Conservation (phyloP, 2,797 vertebrate species). For the Muraenolepis orangiensis region DNA sequence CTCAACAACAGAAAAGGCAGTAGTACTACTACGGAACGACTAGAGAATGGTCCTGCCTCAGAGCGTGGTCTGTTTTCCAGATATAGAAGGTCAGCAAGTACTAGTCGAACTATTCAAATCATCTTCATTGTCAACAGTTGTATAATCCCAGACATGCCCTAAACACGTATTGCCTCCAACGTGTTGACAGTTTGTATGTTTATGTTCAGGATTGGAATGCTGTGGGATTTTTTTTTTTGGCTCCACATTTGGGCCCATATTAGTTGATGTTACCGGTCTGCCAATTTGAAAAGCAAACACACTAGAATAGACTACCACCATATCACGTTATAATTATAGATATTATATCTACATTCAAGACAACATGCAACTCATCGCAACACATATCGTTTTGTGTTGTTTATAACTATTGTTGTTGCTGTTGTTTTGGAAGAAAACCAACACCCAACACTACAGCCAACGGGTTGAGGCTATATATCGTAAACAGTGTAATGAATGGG, state of each 20-base stretch:
- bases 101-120: slow-evolving; percentile 20
- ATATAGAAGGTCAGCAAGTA: slow-evolving; percentile 36
- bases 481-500: not conserved
- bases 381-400: not conserved
- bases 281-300: not conserved
- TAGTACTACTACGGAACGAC: not conserved
- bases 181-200: slow-evolving; percentile 13
- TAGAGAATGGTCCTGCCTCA: not conserved
- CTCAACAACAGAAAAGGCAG: not conserved
- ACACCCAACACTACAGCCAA: not conserved
- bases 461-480: not conserved
- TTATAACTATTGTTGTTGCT: not conserved
- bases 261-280: not conserved
- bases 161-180: not conserved
- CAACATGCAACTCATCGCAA: not conserved
- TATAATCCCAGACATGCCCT: not conserved
- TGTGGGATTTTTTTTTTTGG: slow-evolving; percentile 4
- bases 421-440: not conserved
- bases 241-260: not conserved
- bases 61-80: not conserved
- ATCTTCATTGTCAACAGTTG: slow-evolving; percentile 30
- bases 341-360: not conserved
- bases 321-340: not conserved
- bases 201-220: slow-evolving; percentile 8
- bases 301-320: not conserved